Evolutionary conservation across 2,888 invertebrate species (phyloP).

Genomic region (Chrysodeixis includens): DNA sequence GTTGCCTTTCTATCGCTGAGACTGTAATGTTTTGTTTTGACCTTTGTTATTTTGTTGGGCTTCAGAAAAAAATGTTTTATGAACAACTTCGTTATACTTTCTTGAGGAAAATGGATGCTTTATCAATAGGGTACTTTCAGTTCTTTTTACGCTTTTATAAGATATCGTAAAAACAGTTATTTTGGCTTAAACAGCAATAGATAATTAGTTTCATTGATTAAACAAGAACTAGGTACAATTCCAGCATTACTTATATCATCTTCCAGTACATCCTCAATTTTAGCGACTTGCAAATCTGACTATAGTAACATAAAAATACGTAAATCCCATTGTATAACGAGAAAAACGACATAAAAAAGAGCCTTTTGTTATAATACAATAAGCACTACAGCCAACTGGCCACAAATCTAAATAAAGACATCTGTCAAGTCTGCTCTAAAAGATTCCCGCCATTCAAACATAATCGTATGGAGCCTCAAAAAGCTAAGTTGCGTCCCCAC

Average conservation of each 20-base stretch:
- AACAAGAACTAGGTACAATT: too few relatives aligned
- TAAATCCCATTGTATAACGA: too few relatives aligned
- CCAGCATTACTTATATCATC: background rate
- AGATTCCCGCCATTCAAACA: conserved; percentile 53
- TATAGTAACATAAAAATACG: background rate
- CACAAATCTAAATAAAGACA: conserved; percentile 38
- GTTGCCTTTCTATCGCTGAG: conserved; percentile 63
- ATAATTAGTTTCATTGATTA: too few relatives aligned
- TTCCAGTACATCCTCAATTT: background rate
- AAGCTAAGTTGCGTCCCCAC: conserved; percentile 71
- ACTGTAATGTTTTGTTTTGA: conserved; percentile 64
- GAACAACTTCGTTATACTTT: conserved; percentile 18
- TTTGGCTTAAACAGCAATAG: too few relatives aligned
- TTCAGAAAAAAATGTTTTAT: conserved; percentile 19
- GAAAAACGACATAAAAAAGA: background rate
- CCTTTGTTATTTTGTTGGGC: conserved; percentile 41
- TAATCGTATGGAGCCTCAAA: conserved; percentile 62
- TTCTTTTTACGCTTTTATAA: too few relatives aligned
- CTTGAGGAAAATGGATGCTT: background rate
- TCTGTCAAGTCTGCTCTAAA: conserved; percentile 42
- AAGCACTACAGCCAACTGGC: background rate
- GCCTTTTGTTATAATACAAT: background rate
- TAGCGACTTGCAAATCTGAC: too few relatives aligned
- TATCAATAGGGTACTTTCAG: background rate
- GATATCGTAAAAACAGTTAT: too few relatives aligned